Evolutionary conservation across 2,113 vertebrate genomes (phyloP).

Genomic region (Eubucco bourcierii): DNA sequence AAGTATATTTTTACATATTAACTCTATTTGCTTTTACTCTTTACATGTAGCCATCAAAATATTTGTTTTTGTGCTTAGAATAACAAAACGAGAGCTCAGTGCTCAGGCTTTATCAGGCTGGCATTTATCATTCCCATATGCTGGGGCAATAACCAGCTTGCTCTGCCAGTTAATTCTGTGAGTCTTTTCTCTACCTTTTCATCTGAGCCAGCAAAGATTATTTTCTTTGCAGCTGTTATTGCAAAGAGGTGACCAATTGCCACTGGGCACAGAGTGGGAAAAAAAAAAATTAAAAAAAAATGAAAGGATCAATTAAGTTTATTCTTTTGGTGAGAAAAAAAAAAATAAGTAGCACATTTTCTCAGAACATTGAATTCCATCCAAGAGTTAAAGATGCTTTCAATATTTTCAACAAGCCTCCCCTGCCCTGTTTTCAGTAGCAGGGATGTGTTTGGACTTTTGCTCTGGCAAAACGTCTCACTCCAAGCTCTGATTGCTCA

Average conservation of each 20-base stretch:
- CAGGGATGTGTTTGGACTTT: not conserved
- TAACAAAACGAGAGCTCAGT: conserved; percentile 57
- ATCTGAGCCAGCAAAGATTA: conserved; percentile 47
- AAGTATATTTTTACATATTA: conserved; percentile 67
- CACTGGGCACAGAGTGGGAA: not conserved
- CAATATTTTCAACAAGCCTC: not conserved
- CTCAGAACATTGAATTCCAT: conserved; percentile 19
- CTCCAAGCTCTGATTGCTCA: not conserved
- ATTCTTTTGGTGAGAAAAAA: not conserved
- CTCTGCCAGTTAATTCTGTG: conserved; percentile 55
- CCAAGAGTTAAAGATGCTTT: conserved; percentile 3
- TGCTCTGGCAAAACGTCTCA: not conserved
- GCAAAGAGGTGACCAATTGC: conserved; percentile 38
- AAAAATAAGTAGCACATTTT: conserved; percentile 9
- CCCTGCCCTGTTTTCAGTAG: not conserved
- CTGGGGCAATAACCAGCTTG: conserved; percentile 56
- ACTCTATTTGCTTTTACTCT: conserved; percentile 66
- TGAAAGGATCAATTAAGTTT: conserved; percentile 52
- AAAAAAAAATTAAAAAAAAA: not conserved
- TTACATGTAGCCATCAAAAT: conserved; percentile 62
- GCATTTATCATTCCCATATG: conserved; percentile 70
- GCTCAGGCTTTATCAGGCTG: conserved; percentile 60
- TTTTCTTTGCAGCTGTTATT: conserved; percentile 59
- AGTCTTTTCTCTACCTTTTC: conserved; percentile 52
- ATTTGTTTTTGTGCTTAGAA: conserved; percentile 69